Evolutionary conservation across 2,113 vertebrate genomes (phyloP).

Genomic region (Dicaeum eximium): DNA sequence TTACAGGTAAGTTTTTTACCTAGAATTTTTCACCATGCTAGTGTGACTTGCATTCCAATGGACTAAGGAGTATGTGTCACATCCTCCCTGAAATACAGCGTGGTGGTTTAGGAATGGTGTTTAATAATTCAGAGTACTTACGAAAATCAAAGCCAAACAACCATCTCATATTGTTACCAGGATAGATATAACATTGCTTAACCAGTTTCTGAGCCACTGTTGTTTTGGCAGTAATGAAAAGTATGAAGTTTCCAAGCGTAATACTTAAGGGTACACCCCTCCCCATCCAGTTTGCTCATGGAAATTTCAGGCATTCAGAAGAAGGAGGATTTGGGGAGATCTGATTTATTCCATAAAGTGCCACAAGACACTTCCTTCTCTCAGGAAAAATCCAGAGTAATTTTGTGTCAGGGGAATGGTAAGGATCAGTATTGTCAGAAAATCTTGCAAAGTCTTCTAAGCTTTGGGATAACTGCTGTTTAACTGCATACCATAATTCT

Average conservation of each 20-base stretch:
- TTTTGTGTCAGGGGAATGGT: not conserved
- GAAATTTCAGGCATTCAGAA: not conserved
- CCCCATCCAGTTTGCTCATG: not conserved
- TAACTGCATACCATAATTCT: not conserved
- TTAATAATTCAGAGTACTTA: not conserved
- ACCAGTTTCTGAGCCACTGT: not conserved
- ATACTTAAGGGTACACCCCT: accelerated
- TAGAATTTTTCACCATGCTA: not conserved
- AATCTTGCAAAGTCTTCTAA: not conserved
- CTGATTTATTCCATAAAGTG: not conserved
- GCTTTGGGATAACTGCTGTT: not conserved
- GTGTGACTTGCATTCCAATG: not conserved
- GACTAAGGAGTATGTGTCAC: not conserved
- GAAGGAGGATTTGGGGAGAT: not conserved
- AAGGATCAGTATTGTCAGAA: not conserved
- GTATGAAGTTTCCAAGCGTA: not conserved
- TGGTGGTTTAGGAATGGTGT: accelerated
- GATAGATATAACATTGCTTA: not conserved
- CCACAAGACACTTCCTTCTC: not conserved
- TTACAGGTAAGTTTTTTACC: not conserved
- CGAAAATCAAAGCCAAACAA: not conserved
- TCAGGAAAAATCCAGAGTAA: not conserved
- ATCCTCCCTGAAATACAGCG: not conserved
- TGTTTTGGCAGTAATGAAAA: not conserved
- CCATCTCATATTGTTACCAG: not conserved